Percentiles rank a stretch among this genome's conserved stretches.
These are phyloP conservation scores for Papilio polytes DNA, from an alignment of 1,140 invertebrate genomes.

Conservation along the genomic window DNA sequence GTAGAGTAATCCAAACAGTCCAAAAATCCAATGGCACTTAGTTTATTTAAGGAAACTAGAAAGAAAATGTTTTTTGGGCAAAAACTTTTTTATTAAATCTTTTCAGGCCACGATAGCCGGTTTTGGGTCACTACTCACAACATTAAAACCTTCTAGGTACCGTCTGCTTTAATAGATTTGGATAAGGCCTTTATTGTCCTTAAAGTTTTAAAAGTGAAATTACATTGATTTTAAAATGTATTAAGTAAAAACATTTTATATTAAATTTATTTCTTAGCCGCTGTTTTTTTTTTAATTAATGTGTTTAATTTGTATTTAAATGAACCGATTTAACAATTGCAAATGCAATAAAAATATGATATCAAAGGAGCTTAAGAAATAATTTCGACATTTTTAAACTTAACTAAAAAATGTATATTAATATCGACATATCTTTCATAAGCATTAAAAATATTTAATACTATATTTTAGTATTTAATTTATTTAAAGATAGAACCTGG, in stretches of 20 bases:
- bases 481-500: neutral
- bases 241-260: too few relatives aligned
- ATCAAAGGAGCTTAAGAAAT: too few relatives aligned
- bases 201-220: neutral
- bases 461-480: neutral
- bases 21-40: neutral
- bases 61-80: neutral
- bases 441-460: neutral
- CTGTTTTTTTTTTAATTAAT: too few relatives aligned
- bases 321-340: too few relatives aligned
- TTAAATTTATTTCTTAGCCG: too few relatives aligned
- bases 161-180: neutral
- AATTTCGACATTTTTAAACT: too few relatives aligned
- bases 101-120: neutral
- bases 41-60: slow-evolving; percentile 5
- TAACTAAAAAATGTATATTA: too few relatives aligned
- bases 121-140: slow-evolving; percentile 6
- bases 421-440: too few relatives aligned
- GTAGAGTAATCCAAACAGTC: neutral
- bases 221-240: too few relatives aligned
- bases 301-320: too few relatives aligned
- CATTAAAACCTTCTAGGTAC: neutral
- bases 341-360: too few relatives aligned
- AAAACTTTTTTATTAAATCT: slow-evolving; percentile 27
- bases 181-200: neutral